Conservation (phyloP, 53 echinoderm and acorn worm genomes). For the Patiria pectinifera region DNA sequence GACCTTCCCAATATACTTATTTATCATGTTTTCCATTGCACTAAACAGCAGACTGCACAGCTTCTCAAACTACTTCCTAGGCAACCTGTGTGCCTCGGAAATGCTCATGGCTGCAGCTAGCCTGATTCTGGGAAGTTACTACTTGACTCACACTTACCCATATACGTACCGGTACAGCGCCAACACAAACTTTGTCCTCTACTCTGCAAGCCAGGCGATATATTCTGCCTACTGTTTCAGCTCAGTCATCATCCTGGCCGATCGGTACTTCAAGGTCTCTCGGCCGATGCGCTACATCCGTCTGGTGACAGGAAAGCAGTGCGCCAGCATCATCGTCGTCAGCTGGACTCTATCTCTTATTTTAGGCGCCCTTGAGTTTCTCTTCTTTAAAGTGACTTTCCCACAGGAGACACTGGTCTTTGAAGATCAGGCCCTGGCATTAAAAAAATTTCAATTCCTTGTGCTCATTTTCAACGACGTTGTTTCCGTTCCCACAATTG, state of each 20-base stretch:
- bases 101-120: background rate
- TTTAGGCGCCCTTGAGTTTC: background rate
- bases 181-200: background rate
- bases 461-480: background rate
- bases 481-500: background rate
- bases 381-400: background rate
- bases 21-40: background rate
- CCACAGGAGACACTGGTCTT: background rate
- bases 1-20: conserved; percentile 9
- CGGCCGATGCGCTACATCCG: conserved; percentile 24
- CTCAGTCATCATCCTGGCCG: conserved; percentile 1
- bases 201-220: background rate
- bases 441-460: background rate
- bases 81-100: conserved; percentile 24
- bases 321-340: background rate
- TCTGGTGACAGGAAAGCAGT: background rate
- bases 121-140: background rate
- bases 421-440: background rate
- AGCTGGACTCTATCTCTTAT: background rate
- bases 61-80: conserved; percentile 9
- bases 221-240: background rate
- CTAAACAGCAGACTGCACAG: conserved; percentile 14
- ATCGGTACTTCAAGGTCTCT: conserved; percentile 40
- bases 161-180: background rate
- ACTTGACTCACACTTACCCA: background rate